A percentile compares a stretch with the other conserved stretches of the same genome.
These are phyloP conservation scores for Tenebrosternarchus preto DNA, from an alignment of 2,113 vertebrate genomes.

Conservation along the genomic window DNA sequence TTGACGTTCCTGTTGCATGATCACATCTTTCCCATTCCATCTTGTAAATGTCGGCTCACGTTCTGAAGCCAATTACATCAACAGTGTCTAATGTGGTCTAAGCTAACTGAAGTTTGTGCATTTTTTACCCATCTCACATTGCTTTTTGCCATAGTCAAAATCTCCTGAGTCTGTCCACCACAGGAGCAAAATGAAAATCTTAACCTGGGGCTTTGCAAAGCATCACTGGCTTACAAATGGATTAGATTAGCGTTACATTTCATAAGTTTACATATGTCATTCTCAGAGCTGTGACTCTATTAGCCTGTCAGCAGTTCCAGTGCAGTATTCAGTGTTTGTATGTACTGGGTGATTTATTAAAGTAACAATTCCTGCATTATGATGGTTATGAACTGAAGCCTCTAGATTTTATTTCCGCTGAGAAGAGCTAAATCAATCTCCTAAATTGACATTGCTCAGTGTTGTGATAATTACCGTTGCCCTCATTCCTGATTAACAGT, in stretches of 20 bases:
- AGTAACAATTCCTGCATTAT: not conserved
- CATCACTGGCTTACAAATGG: conserved; percentile 64
- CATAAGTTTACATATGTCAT: not conserved
- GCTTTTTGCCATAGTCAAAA: conserved; percentile 95
- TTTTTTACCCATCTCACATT: conserved; percentile 95
- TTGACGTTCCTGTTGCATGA: conserved; percentile 84
- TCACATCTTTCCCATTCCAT: conserved; percentile 92
- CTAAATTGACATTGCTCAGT: conserved; percentile 36
- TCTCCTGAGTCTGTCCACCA: conserved; percentile 90
- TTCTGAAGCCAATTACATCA: conserved; percentile 83
- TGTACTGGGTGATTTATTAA: conserved; percentile 18
- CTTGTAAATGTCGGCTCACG: conserved; percentile 91
- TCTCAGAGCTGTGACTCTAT: not conserved
- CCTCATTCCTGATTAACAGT: conserved; percentile 50
- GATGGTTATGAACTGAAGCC: conserved; percentile 24
- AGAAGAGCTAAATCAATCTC: conserved; percentile 44
- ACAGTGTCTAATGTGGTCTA: conserved; percentile 91
- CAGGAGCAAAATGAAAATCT: conserved; percentile 85
- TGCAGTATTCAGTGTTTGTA: not conserved
- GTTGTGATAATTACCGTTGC: conserved; percentile 48
- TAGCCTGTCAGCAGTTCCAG: conserved; percentile 1
- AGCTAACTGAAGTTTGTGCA: conserved; percentile 90
- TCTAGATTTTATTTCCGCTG: conserved; percentile 28
- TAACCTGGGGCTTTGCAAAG: conserved; percentile 97
- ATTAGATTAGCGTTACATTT: not conserved